phyloP scores from a whole-genome alignment of 2,888 invertebrate genomes.

The Drosophila macrospina region DNA sequence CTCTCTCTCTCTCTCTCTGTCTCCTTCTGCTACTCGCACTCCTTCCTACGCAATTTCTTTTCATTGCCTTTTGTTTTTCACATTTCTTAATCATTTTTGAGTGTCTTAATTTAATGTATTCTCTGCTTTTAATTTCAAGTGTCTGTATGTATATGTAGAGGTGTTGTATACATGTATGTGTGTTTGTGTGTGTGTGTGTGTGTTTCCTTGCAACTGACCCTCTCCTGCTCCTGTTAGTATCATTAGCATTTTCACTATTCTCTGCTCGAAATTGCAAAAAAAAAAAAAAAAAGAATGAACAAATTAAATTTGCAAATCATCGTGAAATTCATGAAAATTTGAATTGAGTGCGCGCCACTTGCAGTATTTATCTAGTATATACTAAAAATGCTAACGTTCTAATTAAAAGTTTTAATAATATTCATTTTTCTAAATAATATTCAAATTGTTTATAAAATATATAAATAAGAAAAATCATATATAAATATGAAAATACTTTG shows the following conservation, averaged over 20 bases:
- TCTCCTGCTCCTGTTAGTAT: constrained; percentile 58
- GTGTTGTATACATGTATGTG: constrained; percentile 6
- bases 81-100: constrained; percentile 79
- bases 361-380: constrained; percentile 9
- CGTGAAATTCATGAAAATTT: constrained; percentile 18
- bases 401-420: neutral
- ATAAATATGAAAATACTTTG: too few species aligned
- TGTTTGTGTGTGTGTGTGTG: constrained; percentile 26
- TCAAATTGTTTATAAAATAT: too few species aligned
- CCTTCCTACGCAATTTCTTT: constrained; percentile 32
- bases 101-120: constrained; percentile 74
- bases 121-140: constrained; percentile 65
- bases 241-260: constrained; percentile 63
- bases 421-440: too few species aligned
- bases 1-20: neutral
- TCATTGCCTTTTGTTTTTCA: constrained; percentile 49
- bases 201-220: constrained; percentile 17
- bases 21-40: neutral
- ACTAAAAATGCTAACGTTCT: neutral
- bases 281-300: constrained; percentile 9
- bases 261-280: constrained; percentile 26
- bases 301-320: constrained; percentile 44
- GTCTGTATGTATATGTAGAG: constrained; percentile 14
- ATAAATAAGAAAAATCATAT: too few species aligned
- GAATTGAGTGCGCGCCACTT: constrained; percentile 3